phyloP scores from a whole-genome alignment of 1,140 invertebrate genomes.

The Drosophila triauraria region DNA sequence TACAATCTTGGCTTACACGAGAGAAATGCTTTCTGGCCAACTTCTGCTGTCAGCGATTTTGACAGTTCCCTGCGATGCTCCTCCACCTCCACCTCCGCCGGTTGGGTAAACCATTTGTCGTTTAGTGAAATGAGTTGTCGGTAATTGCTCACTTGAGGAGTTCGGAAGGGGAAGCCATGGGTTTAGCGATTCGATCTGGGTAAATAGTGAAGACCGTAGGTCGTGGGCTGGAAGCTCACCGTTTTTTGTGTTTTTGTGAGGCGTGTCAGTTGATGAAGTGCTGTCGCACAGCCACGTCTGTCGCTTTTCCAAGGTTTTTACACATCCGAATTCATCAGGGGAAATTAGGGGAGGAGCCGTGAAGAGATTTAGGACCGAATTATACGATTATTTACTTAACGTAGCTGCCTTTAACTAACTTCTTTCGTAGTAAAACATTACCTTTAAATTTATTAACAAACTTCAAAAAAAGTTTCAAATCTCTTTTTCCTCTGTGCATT shows the following conservation, averaged over 20 bases:
- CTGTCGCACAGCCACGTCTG: conserved; percentile 9
- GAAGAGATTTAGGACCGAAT: neutral
- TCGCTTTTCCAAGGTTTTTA: conserved; percentile 6
- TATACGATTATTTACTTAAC: neutral
- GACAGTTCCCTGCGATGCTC: conserved; percentile 51
- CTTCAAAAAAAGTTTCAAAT: neutral
- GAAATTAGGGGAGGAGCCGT: neutral
- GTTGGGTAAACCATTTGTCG: conserved; percentile 71
- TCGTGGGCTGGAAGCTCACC: conserved; percentile 4
- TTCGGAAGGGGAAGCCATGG: conserved; percentile 5
- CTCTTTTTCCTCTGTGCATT: neutral
- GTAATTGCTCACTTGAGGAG: conserved; percentile 59
- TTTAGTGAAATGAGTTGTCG: conserved; percentile 73
- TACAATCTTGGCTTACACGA: conserved; percentile 1
- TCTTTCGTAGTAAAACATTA: neutral
- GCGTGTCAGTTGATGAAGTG: conserved; percentile 67
- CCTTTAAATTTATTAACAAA: no score
- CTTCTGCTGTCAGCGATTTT: conserved; percentile 76
- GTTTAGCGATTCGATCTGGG: conserved; percentile 33
- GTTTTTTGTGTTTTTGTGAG: conserved; percentile 44
- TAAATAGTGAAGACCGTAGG: conserved; percentile 50
- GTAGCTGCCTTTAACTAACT: neutral
- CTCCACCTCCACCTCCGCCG: no score
- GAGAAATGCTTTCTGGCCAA: conserved; percentile 72
- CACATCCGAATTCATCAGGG: neutral